phyloP scores from a whole-genome alignment of 2,888 invertebrate species.

The Saturnia japonica region DNA sequence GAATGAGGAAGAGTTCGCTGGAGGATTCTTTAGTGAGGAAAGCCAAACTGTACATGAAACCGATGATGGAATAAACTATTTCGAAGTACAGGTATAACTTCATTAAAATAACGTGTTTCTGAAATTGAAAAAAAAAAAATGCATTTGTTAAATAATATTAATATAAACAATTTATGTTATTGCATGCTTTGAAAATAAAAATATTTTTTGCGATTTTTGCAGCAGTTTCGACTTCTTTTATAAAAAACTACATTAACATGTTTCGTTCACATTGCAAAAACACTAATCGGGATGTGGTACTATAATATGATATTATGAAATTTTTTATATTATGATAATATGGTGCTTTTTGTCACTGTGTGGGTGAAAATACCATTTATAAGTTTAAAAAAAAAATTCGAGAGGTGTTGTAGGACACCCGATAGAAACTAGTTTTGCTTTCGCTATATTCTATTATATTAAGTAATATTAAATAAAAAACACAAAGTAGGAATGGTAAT shows the following conservation, averaged over 20 bases:
- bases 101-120: slow-evolving; percentile 75
- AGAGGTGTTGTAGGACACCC: no score
- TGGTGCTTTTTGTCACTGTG: neutral
- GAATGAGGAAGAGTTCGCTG: slow-evolving; percentile 68
- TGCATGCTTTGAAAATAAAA: no score
- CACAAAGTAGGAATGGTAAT: no score
- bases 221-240: no score
- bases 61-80: slow-evolving; percentile 68
- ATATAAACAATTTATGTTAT: no score
- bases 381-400: no score
- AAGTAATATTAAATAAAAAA: no score
- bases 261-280: neutral
- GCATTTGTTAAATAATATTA: neutral
- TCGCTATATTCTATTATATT: no score
- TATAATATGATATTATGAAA: neutral
- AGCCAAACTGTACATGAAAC: slow-evolving; percentile 68
- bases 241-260: neutral
- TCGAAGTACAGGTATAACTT: slow-evolving; percentile 73
- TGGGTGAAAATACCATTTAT: no score
- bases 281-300: neutral
- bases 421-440: no score
- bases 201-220: no score
- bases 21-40: slow-evolving; percentile 67
- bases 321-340: no score
- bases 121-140: slow-evolving; percentile 39